Evolutionary conservation across 2,888 invertebrate genomes (phyloP), one percentile per base, ranked within the genome.

Genomic region (Leptinotarsa juncta): DNA sequence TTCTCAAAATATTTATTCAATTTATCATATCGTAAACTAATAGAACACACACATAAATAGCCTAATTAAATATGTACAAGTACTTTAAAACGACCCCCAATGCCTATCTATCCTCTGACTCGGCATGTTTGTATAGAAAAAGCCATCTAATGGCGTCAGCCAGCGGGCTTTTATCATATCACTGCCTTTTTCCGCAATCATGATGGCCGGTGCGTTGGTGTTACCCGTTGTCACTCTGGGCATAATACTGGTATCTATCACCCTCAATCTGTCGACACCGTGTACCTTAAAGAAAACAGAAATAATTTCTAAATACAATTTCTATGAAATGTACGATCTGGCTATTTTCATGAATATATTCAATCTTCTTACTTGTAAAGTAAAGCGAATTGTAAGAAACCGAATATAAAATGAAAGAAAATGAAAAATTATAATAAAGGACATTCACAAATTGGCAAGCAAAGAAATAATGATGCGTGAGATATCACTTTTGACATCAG

Each of bases 201-300:
- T 93, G 79, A 93, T 90, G 75, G 90, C 87, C 3, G 93, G 92
- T n/a, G 93, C 93, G 86, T 93, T 92, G 65, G 93, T 93, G 86
- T 93, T 93, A 49, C 92, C 93, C 0, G 92, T 91, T 12, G 90
- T 87, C 3, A 92, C 92, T 0, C 89, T 84, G 3, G 93, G 94
- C 91, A 94, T 92, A 69, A 93, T 89, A 80, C 93, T 93, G 2
- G 93, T 92, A 85, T 94, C 94, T 2, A 92, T 92, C 65, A 94
- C 93, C 10, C 94, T 89, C 32, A 94, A 88, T 1, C 92, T 88
- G 83, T 91, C 90, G 2, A 94, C 86, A 0, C 93, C 93, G 85
- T 92, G 90, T 26, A 93, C 92, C 90, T 91, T 32, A 53, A 70
- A 60, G 48, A 26, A 16, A 53, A 72, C 1, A 53, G 42, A 42